Evolutionary conservation across 2,888 invertebrate genomes (phyloP), one percentile per base, ranked within the genome.

Genomic region (Phyto melanocephala): DNA sequence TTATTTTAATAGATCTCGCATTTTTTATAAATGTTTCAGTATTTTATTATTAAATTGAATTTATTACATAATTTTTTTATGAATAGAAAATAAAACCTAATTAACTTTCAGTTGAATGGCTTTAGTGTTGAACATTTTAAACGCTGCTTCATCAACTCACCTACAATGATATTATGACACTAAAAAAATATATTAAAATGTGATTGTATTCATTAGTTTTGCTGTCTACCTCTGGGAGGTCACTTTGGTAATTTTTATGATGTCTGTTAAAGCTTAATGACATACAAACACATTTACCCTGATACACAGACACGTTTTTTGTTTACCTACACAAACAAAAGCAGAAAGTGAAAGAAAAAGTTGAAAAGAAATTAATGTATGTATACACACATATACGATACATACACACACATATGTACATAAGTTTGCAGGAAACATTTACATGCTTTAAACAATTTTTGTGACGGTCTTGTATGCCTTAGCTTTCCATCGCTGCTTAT

Each of bases 131-230:
- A 56, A 54, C 24, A 15, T 28, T 54, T 15, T 15, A 56, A 37
- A 33, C 15, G 11, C 56, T 17, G 8, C 56, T 10, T n/a, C n/a
- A n/a, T n/a, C n/a, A n/a, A n/a, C n/a, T n/a, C n/a, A n/a, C 13
- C 20, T 13, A 13, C 5, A 13, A 50, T 24, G 22, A 10, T 11
- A n/a, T n/a, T n/a, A 13, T 13, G 45, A 17, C 50, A 24, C 22
- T 4, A 13, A 13, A 22, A 47, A 47, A 20, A 50, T 13, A 0
- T 28, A 5, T 10, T 10, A 45, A 67, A 22, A 50, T 17, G 13
- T 13, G 22, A 67, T 76, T 76, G 17, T 24, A 28, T 67, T 67
- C 37, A 67, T 67, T 67, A 67, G n/a, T 58, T 47, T 68, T 15
- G 35, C 37, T 56, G 60, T 68, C 58, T 50, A 60, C 65, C 58